Conservation (phyloP, 2,797 vertebrate species). For the Gallinago stenura region DNA sequence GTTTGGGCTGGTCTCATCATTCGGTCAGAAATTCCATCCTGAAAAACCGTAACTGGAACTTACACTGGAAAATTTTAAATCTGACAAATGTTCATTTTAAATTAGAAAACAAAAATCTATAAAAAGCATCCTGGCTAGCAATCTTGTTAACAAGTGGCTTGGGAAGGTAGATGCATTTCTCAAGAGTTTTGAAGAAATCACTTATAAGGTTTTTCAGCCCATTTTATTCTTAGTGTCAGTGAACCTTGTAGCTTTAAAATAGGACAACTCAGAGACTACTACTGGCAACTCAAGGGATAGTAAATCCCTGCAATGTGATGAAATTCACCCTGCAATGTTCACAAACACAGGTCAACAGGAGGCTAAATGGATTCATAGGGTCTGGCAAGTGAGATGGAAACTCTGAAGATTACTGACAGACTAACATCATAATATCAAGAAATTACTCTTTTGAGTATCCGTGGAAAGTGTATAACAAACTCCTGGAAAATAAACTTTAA, state of each 20-base stretch:
- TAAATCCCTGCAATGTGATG: constrained; percentile 36
- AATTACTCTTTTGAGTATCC: constrained; percentile 56
- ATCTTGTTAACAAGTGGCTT: not conserved
- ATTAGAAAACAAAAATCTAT: not conserved
- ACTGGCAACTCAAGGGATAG: not conserved
- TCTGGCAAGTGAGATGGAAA: constrained; percentile 66
- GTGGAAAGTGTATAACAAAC: constrained; percentile 44
- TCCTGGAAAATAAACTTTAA: constrained; percentile 43
- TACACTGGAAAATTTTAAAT: not conserved
- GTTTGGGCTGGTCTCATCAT: not conserved
- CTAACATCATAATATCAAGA: constrained; percentile 53
- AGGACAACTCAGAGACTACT: not conserved
- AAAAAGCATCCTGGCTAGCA: not conserved
- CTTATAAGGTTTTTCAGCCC: not conserved
- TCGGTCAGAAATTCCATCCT: not conserved
- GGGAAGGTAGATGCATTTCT: not conserved
- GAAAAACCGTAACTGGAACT: not conserved
- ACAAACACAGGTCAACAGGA: constrained; percentile 57
- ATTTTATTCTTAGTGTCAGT: not conserved
- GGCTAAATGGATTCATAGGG: constrained; percentile 50
- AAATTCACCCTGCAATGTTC: constrained; percentile 52
- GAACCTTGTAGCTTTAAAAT: not conserved
- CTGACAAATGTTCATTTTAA: not conserved
- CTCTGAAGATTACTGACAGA: constrained; percentile 37
- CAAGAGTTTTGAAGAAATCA: not conserved